Evolutionary conservation across 1,140 invertebrate genomes (phyloP), one percentile per base, ranked within the genome.

Genomic region (Babylonia areolata): DNA sequence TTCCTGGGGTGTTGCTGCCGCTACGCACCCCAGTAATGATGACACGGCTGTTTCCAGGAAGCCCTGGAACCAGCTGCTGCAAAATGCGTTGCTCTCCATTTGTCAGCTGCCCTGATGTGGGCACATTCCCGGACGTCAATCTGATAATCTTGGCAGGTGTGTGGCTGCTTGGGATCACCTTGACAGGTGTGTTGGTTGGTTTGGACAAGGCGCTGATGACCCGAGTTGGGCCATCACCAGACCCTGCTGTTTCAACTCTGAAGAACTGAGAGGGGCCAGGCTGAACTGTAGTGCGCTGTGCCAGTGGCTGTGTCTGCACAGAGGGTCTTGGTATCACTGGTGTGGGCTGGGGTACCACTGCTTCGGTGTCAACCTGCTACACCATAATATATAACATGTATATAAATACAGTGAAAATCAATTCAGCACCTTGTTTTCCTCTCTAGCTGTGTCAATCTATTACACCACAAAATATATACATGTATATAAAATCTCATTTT

Each of bases 1-100:
- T 71, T 37, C 20, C 46, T 17, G 69, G 82, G 17, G 37, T 73
- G 37, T 23, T 33, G 12, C 64, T 31, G 35, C 82, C 64, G 11
- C 46, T 39, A 9, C 35, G 58, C n/a, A 33, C 82, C 37, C 39
- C 31, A n/a, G 78, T 80, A 46, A 81, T 58, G 35, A 81, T 81
- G n/a, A 31, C 42, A 31, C 46, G 17, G 33, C 54, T 33, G 35
- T 28, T 28, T 28, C 3, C 82, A 6, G 64, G 82, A 5, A 40
- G 17, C 33, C 37, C 64, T 12, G 81, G 20, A 2, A 83, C 54
- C 2, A 83, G 31, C 6, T 37, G 54, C 54, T 69, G 54, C 23
- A 83, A 33, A 11, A 73, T 73, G 0, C 64, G 12, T 39, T 39
- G 64, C n/a, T n/a, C n/a, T 33, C 82, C 82, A 23, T 75, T 75